Conservation (phyloP, 1,140 invertebrate genomes). For the Antheraea mylitta region DNA sequence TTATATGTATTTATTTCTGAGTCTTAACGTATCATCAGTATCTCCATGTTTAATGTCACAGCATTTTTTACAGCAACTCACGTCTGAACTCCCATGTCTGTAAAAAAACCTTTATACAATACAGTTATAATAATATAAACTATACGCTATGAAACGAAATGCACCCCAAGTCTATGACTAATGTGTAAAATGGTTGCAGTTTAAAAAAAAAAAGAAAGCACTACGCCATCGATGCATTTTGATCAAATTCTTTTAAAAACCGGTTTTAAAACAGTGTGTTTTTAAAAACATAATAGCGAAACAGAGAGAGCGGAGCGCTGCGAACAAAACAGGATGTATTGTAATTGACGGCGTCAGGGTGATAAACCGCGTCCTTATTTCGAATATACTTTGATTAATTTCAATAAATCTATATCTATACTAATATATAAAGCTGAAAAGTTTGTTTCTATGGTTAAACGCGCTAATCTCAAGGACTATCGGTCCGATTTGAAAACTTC, state of each 20-base stretch:
- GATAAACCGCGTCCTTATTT: constrained; percentile 20
- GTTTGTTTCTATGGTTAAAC: no score
- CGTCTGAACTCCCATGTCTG: constrained; percentile 7
- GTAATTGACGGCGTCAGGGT: constrained; percentile 28
- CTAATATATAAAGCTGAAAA: no score
- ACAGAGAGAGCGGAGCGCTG: constrained; percentile 11
- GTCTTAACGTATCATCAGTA: not conserved
- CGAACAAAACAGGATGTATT: constrained; percentile 23
- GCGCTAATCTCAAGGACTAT: no score
- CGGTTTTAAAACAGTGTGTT: constrained; percentile 5
- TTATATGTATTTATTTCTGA: constrained; percentile 5
- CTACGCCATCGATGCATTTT: no score
- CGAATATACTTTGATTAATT: not conserved
- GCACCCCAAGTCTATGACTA: no score
- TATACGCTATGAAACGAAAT: no score
- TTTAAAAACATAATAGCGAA: constrained; percentile 19
- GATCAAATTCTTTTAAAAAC: not conserved
- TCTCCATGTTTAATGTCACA: constrained; percentile 13
- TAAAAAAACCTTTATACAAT: constrained; percentile 4
- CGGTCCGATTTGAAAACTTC: no score
- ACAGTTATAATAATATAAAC: not conserved
- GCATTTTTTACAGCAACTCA: constrained; percentile 23
- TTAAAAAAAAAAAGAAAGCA: no score
- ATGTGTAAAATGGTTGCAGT: no score
- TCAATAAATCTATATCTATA: no score